A percentile compares a stretch with the other conserved stretches of the same genome.
These are phyloP conservation scores for Cheilosia variabilis DNA, from an alignment of 2,888 invertebrate species.

Conservation along the genomic window DNA sequence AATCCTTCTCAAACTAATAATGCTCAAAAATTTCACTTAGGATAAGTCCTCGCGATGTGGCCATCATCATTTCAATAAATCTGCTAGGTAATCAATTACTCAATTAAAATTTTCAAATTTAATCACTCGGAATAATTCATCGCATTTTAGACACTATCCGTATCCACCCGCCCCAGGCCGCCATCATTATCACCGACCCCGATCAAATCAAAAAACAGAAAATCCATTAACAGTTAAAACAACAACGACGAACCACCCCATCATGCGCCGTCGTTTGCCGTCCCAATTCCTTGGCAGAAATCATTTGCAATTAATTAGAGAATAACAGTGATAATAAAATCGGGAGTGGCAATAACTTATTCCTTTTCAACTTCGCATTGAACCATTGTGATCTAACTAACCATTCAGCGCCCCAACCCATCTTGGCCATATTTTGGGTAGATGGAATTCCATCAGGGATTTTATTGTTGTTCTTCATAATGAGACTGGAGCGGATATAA, in stretches of 20 bases:
- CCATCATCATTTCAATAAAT: conserved; percentile 40
- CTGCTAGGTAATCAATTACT: conserved; percentile 62
- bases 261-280: not conserved
- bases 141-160: conserved; percentile 38
- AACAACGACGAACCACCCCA: conserved; percentile 40
- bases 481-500: conserved; percentile 14
- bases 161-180: not conserved
- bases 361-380: conserved; percentile 65
- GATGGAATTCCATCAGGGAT: conserved; percentile 61
- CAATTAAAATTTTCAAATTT: conserved; percentile 71
- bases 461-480: conserved; percentile 58
- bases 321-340: conserved; percentile 74
- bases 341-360: conserved; percentile 73
- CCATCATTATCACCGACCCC: not conserved
- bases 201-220: conserved; percentile 35
- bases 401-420: conserved; percentile 23
- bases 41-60: not conserved
- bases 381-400: conserved; percentile 71
- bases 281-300: conserved; percentile 39
- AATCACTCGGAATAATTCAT: conserved; percentile 68
- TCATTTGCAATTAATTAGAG: conserved; percentile 74
- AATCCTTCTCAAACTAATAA: not conserved
- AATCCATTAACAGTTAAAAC: conserved; percentile 64
- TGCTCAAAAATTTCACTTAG: conserved; percentile 1
- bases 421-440: conserved; percentile 40